Percentiles rank a stretch among this genome's conserved stretches.
Conservation (phyloP, 2,113 vertebrate genomes). For the Uropsilus gracilis region DNA sequence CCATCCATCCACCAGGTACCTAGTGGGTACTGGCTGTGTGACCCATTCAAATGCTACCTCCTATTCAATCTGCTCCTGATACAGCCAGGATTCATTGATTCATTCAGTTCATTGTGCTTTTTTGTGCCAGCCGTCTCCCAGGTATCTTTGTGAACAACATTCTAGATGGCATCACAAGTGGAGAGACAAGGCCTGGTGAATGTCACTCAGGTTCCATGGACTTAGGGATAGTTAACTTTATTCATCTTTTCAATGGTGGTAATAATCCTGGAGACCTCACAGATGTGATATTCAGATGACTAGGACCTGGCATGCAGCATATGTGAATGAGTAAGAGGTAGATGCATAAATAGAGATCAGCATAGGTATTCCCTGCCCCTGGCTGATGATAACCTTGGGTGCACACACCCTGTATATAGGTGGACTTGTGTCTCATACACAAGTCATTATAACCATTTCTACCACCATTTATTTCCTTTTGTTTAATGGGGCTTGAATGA, state of each 20-base stretch:
- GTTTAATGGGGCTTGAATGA: background rate
- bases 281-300: background rate
- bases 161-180: background rate
- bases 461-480: background rate
- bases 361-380: background rate
- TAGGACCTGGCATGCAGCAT: rapidly evolving
- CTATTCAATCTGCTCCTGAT: background rate
- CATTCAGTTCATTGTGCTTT: background rate
- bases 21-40: no score
- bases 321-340: background rate
- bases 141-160: rapidly evolving
- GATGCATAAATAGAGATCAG: background rate
- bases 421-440: background rate
- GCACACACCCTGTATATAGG: rapidly evolving
- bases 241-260: background rate
- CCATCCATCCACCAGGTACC: no score
- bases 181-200: background rate
- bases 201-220: rapidly evolving
- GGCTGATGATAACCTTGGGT: no score
- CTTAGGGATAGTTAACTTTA: background rate
- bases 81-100: no score
- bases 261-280: background rate
- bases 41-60: background rate
- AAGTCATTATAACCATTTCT: rapidly evolving
- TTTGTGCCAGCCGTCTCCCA: background rate